These are phyloP conservation scores for Cassiopea andromeda DNA, from an alignment of 30 jellyfish, hydroid and myxozoan genomes.

Conservation along the genomic window DNA sequence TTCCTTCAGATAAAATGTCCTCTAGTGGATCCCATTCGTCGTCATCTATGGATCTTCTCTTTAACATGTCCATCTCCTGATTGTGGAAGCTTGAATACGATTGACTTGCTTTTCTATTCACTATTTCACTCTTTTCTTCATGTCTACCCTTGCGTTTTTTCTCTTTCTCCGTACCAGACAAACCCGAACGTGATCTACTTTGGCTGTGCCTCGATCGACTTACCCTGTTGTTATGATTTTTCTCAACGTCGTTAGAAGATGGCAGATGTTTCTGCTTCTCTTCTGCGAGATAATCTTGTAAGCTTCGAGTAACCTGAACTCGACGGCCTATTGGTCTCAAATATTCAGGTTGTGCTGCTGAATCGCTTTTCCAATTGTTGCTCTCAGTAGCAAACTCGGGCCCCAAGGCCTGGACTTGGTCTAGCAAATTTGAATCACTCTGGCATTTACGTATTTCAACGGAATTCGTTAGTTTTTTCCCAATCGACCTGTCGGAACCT, in stretches of 20 bases:
- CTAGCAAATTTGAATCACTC: not conserved
- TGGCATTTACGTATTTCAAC: not conserved
- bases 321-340: conserved; percentile 47
- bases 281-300: conserved; percentile 45
- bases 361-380: not conserved
- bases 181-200: conserved; percentile 19
- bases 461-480: not conserved
- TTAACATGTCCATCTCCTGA: conserved; percentile 2
- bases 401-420: not conserved
- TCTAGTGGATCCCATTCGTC: conserved; percentile 31
- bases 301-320: conserved; percentile 28
- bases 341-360: not conserved
- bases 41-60: not conserved
- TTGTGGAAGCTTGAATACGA: not conserved
- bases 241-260: conserved; percentile 22
- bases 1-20: conserved; percentile 5
- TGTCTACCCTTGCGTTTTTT: not conserved
- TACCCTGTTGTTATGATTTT: conserved; percentile 9
- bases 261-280: conserved; percentile 76
- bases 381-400: not conserved
- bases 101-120: not conserved
- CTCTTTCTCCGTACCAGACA: conserved; percentile 6
- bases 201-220: not conserved
- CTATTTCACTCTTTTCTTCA: not conserved
- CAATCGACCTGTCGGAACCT: not conserved